phyloP scores from a whole-genome alignment of 2,888 invertebrate species.

The Isoperla grammatica region DNA sequence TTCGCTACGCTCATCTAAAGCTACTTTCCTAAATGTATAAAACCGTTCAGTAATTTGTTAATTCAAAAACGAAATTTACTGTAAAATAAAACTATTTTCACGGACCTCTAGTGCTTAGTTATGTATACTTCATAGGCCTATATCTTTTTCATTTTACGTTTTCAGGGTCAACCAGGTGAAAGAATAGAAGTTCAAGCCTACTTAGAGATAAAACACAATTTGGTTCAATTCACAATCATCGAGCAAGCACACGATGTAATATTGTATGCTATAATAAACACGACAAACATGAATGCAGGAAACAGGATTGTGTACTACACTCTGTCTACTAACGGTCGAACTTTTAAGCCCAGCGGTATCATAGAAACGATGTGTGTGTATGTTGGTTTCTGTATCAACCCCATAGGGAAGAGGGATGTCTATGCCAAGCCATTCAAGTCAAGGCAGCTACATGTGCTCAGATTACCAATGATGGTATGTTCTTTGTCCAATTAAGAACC shows the following conservation, averaged over 20 bases:
- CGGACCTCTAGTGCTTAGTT: too few relatives aligned
- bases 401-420: not conserved
- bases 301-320: not conserved
- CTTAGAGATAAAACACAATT: not conserved
- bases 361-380: not conserved
- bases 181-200: constrained; percentile 13
- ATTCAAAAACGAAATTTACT: too few relatives aligned
- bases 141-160: too few relatives aligned
- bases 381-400: not conserved
- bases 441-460: constrained; percentile 6
- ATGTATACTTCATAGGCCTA: too few relatives aligned
- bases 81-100: too few relatives aligned
- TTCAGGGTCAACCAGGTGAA: constrained; percentile 9
- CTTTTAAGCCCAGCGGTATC: not conserved
- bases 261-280: not conserved
- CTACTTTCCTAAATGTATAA: too few relatives aligned
- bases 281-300: constrained; percentile 3
- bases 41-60: too few relatives aligned
- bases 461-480: constrained; percentile 11
- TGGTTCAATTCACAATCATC: constrained; percentile 1
- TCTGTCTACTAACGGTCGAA: not conserved
- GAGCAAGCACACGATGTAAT: not conserved
- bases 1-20: too few relatives aligned
- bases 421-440: constrained; percentile 16
- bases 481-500: too few relatives aligned